Conservation (phyloP, 2,797 vertebrate genomes). For the Sitta carolinensis region DNA sequence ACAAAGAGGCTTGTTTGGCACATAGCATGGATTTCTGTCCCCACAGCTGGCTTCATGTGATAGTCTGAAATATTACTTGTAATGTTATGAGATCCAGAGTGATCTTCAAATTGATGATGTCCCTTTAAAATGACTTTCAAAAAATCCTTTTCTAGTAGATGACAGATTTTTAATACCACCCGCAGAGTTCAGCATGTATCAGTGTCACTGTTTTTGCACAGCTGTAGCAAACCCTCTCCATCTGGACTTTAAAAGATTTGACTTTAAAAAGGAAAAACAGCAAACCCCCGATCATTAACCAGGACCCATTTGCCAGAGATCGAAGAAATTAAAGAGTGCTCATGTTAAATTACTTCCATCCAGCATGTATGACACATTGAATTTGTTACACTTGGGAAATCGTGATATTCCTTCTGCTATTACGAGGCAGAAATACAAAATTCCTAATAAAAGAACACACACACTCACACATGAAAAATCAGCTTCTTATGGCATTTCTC, state of each 20-base stretch:
- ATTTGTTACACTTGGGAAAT: conserved; percentile 66
- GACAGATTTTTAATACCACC: conserved; percentile 24
- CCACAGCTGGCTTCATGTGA: background rate
- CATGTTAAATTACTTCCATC: conserved; percentile 71
- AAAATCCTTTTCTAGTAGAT: conserved; percentile 26
- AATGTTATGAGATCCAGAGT: background rate
- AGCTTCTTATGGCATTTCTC: conserved; percentile 48
- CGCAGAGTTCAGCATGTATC: conserved; percentile 48
- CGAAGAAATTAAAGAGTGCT: conserved; percentile 70
- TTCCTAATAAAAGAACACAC: conserved; percentile 63
- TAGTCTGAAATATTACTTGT: conserved; percentile 29
- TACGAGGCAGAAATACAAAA: conserved; percentile 63
- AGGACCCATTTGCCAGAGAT: conserved; percentile 57
- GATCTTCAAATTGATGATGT: conserved; percentile 4
- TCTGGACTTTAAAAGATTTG: conserved; percentile 66
- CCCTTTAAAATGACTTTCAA: conserved; percentile 31
- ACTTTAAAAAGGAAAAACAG: conserved; percentile 47
- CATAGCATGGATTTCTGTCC: background rate
- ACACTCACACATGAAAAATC: conserved; percentile 57
- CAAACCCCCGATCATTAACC: conserved; percentile 50
- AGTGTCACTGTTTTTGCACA: conserved; percentile 36
- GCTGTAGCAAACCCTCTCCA: conserved; percentile 62
- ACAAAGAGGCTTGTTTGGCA: background rate
- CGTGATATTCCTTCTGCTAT: conserved; percentile 41
- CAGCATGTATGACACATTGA: conserved; percentile 59